Evolutionary conservation across 2,888 invertebrate genomes (phyloP).

Genomic region (Tortrix viridana): DNA sequence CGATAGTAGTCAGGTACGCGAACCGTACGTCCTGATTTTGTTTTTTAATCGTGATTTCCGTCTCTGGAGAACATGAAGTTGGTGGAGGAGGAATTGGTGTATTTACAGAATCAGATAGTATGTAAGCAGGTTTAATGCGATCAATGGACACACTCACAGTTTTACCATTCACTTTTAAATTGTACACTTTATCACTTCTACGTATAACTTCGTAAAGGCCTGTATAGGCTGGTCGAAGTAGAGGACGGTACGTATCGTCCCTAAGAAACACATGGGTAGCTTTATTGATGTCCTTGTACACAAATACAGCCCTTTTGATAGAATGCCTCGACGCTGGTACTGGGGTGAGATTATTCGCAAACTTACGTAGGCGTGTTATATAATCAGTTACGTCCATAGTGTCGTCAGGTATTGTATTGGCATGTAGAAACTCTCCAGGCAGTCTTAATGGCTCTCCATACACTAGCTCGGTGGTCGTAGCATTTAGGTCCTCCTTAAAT

Average conservation of each 20-base stretch:
- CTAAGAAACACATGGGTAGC: constrained; percentile 40
- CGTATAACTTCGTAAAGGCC: constrained; percentile 39
- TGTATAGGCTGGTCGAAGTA: constrained; percentile 33
- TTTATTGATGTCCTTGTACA: constrained; percentile 39
- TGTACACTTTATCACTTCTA: constrained; percentile 27
- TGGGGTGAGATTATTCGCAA: constrained; percentile 27
- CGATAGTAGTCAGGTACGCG: too few species aligned
- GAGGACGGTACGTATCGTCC: constrained; percentile 27
- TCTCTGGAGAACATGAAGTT: too few species aligned
- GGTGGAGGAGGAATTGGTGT: too few species aligned
- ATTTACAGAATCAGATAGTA: too few species aligned
- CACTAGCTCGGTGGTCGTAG: too few species aligned
- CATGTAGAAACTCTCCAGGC: too few species aligned
- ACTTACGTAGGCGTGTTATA: constrained; percentile 26
- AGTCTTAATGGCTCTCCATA: too few species aligned
- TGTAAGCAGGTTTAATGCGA: too few species aligned
- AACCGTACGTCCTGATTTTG: too few species aligned
- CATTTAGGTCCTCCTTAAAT: too few species aligned
- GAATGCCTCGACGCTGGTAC: constrained; percentile 34
- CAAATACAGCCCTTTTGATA: constrained; percentile 18
- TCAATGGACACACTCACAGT: too few species aligned
- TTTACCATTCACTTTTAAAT: constrained; percentile 32
- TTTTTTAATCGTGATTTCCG: too few species aligned
- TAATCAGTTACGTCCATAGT: constrained; percentile 36
- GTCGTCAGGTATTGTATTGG: not conserved